Evolutionary conservation across 2,113 vertebrate species (phyloP), one percentile per base, ranked within the genome.

Genomic region (Panurus biarmicus): DNA sequence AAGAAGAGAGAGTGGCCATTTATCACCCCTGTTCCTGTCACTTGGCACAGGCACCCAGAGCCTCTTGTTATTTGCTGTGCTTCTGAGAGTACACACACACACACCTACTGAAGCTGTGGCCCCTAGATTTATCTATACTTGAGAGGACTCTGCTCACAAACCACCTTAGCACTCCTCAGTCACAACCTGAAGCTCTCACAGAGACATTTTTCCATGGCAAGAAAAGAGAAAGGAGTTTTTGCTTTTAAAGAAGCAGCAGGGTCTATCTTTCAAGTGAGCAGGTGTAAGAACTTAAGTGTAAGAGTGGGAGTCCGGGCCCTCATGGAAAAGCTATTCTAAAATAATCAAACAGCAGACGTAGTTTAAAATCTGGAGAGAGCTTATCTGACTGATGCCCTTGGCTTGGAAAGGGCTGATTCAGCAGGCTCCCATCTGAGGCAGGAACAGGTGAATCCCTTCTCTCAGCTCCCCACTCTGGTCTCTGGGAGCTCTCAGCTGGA

Each of bases 1-100:
- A 84, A 96, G 79, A 90, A 91, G 67, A 86, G 75, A 96, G 92
- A 96, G 84, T 18, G 48, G 62, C 80, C 89, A 85, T 97, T 94
- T 94, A 96, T 90, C 80, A 94, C 57, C 60, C 58, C 42, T 54
- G 31, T 60, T 92, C 38, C 80, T 86, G 73, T 85, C 66, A 81
- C 35, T 58, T 35, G 50, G 77, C 87, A 80, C 60, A 82, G 48
- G 23, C 65, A 90, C 62, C 69, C 60, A 54, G 16, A 73, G 47
- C 15, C 79, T 93, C 35, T 12, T 72, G 25, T 78, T 95, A 87
- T 90, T 84, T 81, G 91, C 75, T 82, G 54, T 92, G 86, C 45
- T 79, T 67, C 70, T 76, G 65, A 80, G 50, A 93, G 29, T 18
- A 38, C 2, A 77, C n/a, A n/a, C 36, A 69, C 80, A 81, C n/a